phyloP scores from a whole-genome alignment of 2,888 invertebrate genomes.

The Anarsia innoxiella region DNA sequence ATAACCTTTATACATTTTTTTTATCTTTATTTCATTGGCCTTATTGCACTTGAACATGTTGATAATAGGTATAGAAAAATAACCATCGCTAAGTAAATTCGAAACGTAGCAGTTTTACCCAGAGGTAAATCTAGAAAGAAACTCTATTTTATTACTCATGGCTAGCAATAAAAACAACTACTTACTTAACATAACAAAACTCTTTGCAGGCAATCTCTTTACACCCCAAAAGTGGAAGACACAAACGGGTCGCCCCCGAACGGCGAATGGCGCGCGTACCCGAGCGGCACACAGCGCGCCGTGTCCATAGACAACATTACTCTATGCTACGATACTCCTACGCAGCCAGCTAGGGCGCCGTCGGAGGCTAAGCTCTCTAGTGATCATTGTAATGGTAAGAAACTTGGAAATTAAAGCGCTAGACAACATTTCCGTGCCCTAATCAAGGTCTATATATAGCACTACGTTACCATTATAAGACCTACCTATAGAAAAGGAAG shows the following conservation, averaged over 20 bases:
- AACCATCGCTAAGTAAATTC: too few species aligned
- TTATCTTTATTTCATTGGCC: too few species aligned
- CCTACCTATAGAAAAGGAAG: too few species aligned
- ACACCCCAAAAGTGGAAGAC: conserved; percentile 82
- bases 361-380: conserved; percentile 56
- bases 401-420: too few species aligned
- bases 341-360: conserved; percentile 52
- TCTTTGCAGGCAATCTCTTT: conserved; percentile 76
- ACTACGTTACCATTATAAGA: too few species aligned
- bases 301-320: conserved; percentile 79
- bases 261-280: conserved; percentile 61
- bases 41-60: too few species aligned
- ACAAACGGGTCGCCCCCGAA: conserved; percentile 51
- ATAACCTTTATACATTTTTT: too few species aligned
- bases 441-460: too few species aligned
- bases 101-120: too few species aligned
- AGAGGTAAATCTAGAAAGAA: background rate
- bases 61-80: too few species aligned
- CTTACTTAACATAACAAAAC: background rate
- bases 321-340: conserved; percentile 59
- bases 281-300: conserved; percentile 65
- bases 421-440: too few species aligned
- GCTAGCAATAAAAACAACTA: background rate
- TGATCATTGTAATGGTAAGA: conserved; percentile 56
- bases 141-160: background rate